Conservation (phyloP, 2,888 invertebrate species). For the Siphonodentalium dalli region DNA sequence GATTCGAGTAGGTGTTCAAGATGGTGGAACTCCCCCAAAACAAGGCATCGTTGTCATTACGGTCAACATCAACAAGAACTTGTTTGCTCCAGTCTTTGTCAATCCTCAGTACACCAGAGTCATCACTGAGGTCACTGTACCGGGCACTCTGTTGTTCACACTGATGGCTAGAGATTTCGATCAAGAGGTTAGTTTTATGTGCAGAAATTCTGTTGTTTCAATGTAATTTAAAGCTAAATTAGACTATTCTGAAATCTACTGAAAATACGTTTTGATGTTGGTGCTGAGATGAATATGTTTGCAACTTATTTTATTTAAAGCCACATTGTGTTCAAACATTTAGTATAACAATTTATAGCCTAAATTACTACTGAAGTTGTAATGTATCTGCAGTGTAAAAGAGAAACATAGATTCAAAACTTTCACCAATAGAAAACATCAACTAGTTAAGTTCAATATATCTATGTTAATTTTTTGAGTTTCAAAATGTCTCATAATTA, state of each 20-base stretch:
- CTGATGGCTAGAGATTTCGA: conserved; percentile 47
- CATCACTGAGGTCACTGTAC: conserved; percentile 41
- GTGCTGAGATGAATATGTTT: too few species aligned
- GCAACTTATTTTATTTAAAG: background rate
- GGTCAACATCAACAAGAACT: conserved; percentile 41
- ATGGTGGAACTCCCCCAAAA: conserved; percentile 48
- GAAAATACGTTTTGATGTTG: too few species aligned
- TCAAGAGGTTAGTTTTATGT: conserved; percentile 36
- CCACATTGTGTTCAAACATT: background rate
- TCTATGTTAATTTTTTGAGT: background rate
- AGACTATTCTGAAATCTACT: background rate
- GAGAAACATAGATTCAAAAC: background rate
- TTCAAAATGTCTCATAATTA: background rate
- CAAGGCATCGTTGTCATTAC: conserved; percentile 39
- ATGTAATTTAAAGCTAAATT: background rate
- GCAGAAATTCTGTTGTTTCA: too few species aligned
- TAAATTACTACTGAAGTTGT: background rate
- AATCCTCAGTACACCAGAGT: conserved; percentile 21
- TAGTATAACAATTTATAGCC: background rate
- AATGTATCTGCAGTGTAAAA: background rate
- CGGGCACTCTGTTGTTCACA: conserved; percentile 40
- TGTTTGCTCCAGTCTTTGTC: conserved; percentile 40
- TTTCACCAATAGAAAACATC: background rate
- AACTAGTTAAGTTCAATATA: too few species aligned
- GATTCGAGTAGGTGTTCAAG: conserved; percentile 48